phyloP scores from a whole-genome alignment of 1,140 invertebrate species.

The Ladona fulva region DNA sequence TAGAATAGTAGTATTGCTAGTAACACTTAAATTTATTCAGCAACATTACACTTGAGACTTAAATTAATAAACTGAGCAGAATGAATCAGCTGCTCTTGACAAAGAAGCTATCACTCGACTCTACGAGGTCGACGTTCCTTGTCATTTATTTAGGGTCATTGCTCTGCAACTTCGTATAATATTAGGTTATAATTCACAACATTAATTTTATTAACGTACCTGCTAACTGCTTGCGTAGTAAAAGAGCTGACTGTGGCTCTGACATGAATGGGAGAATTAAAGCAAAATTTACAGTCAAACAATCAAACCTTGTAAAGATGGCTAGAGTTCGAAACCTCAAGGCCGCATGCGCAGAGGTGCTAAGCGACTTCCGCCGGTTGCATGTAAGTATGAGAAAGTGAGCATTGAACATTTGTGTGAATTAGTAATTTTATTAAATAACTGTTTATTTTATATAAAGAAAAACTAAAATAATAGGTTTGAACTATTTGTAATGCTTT shows the following conservation, averaged over 20 bases:
- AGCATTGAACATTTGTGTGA: background rate
- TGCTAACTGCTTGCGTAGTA: conserved; percentile 91
- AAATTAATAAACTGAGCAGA: conserved; percentile 2
- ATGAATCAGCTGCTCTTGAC: conserved; percentile 21
- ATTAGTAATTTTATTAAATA: background rate
- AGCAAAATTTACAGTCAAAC: background rate
- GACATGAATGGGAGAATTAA: conserved; percentile 63
- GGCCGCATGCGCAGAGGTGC: conserved; percentile 3
- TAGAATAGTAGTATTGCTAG: too few species aligned
- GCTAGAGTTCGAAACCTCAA: conserved; percentile 1
- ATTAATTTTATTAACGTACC: conserved; percentile 45
- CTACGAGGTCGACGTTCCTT: conserved; percentile 3
- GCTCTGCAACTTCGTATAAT: background rate
- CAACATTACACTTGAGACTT: background rate
- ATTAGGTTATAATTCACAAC: background rate
- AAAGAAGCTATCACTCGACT: conserved; percentile 18
- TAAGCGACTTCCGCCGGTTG: background rate
- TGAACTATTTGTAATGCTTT: too few species aligned
- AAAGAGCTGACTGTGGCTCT: conserved; percentile 87
- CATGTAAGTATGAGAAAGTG: background rate
- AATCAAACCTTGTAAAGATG: background rate
- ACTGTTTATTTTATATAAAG: too few species aligned
- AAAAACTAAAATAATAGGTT: too few species aligned
- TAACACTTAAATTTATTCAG: background rate
- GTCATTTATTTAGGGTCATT: background rate